Conservation (phyloP, 64 coral and sea anemone species). For the Astreopora myriophthalma region DNA sequence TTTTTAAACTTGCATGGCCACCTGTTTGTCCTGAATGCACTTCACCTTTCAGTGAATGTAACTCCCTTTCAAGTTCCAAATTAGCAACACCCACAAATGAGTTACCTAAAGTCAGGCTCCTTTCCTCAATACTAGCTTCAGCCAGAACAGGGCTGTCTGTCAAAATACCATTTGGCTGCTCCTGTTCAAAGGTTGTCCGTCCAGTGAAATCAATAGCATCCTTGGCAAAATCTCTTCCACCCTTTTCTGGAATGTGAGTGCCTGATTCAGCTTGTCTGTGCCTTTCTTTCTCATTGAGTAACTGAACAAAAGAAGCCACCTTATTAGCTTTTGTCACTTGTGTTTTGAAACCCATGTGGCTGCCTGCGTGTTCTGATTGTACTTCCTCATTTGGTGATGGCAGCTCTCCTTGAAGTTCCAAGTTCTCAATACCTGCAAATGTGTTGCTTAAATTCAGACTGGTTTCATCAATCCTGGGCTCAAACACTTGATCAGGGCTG, state of each 20-base stretch:
- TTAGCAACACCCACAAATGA: background rate
- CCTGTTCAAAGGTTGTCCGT: constrained; percentile 66
- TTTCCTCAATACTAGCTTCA: background rate
- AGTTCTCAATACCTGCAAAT: constrained; percentile 21
- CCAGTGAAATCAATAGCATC: constrained; percentile 63
- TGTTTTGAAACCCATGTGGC: background rate
- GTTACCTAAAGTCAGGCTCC: background rate
- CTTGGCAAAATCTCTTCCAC: constrained; percentile 16
- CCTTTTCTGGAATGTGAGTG: background rate
- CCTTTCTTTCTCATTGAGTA: constrained; percentile 35
- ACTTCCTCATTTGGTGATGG: constrained; percentile 9
- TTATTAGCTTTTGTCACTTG: constrained; percentile 7
- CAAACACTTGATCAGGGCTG: background rate
- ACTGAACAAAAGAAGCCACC: constrained; percentile 19
- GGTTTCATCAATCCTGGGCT: constrained; percentile 38
- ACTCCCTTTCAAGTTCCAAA: background rate
- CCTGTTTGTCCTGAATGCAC: background rate
- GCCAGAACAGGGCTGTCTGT: constrained; percentile 12
- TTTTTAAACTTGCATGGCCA: background rate
- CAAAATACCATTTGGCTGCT: constrained; percentile 63
- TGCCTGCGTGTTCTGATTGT: background rate
- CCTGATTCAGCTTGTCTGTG: constrained; percentile 12
- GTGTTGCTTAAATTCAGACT: constrained; percentile 1
- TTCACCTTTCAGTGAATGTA: too few relatives aligned
- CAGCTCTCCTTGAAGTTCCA: constrained; percentile 13